Conservation (phyloP, 2,797 vertebrate species). For the Crenichthys baileyi region DNA sequence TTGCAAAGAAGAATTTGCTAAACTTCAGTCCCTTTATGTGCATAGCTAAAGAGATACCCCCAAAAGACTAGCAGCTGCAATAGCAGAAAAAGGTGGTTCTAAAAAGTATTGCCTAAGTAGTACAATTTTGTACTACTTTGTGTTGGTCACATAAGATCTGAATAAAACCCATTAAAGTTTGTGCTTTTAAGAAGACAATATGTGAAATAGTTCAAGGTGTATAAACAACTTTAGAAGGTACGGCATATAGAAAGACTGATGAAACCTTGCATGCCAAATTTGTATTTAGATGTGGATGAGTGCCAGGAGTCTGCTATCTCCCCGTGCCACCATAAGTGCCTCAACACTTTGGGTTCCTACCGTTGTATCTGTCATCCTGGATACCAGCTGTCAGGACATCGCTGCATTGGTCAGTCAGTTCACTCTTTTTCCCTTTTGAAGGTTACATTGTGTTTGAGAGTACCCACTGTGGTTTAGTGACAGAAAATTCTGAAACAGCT, state of each 20-base stretch:
- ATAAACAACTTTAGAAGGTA: not conserved
- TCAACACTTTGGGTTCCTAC: constrained; percentile 85
- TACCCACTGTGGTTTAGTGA: not conserved
- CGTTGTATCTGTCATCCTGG: constrained; percentile 84
- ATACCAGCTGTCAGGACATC: constrained; percentile 82
- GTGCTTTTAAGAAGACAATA: not conserved
- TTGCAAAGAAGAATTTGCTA: no score
- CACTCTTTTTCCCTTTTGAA: not conserved
- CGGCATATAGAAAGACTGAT: not conserved
- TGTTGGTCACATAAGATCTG: not conserved
- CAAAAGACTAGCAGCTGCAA: no score
- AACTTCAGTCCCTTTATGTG: no score
- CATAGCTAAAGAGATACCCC: no score
- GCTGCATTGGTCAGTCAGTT: constrained; percentile 80
- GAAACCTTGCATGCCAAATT: constrained; percentile 12
- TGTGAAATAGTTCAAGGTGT: not conserved
- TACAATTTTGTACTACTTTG: not conserved
- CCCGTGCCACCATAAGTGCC: constrained; percentile 86
- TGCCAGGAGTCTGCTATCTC: constrained; percentile 83
- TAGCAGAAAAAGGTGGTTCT: no score
- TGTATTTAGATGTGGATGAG: constrained; percentile 84
- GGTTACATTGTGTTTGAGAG: not conserved
- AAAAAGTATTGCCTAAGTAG: no score
- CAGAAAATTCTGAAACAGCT: not conserved
- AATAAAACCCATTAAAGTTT: not conserved